phyloP scores from a whole-genome alignment of 2,888 invertebrate species.

The Sepiola atlantica region DNA sequence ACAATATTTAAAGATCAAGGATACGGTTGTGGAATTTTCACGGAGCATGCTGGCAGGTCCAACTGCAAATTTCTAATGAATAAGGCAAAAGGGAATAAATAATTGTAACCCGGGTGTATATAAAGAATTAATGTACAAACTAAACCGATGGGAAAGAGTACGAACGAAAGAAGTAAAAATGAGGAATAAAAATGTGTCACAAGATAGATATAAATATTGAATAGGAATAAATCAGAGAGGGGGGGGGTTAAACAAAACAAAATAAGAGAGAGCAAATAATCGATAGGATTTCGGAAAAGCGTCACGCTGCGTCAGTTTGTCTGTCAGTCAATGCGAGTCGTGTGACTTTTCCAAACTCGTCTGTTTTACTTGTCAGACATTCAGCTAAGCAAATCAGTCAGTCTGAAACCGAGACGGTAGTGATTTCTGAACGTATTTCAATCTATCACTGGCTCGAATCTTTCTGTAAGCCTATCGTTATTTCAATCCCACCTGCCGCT shows the following conservation, averaged over 20 bases:
- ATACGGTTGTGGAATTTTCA: too few species aligned
- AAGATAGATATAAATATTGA: too few species aligned
- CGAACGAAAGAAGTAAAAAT: too few species aligned
- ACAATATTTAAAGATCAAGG: too few species aligned
- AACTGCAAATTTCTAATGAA: too few species aligned
- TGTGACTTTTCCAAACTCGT: constrained; percentile 32
- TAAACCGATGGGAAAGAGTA: too few species aligned
- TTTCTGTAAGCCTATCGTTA: background rate
- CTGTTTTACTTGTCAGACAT: background rate
- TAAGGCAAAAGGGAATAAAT: too few species aligned
- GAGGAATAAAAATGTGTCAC: too few species aligned
- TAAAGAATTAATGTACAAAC: too few species aligned
- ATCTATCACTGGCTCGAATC: constrained; percentile 2
- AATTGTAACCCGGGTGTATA: too few species aligned
- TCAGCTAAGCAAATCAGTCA: background rate
- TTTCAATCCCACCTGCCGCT: background rate
- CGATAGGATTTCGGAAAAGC: background rate
- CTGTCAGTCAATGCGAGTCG: background rate
- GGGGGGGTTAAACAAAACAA: background rate
- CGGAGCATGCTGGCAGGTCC: too few species aligned
- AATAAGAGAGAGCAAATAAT: background rate
- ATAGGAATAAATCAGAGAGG: background rate
- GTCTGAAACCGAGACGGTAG: background rate
- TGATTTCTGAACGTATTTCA: constrained; percentile 32
- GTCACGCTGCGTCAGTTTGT: constrained; percentile 32